Percentiles rank a stretch among this genome's conserved stretches.
Conservation (phyloP, 2,113 vertebrate genomes). For the Carollia perspicillata region DNA sequence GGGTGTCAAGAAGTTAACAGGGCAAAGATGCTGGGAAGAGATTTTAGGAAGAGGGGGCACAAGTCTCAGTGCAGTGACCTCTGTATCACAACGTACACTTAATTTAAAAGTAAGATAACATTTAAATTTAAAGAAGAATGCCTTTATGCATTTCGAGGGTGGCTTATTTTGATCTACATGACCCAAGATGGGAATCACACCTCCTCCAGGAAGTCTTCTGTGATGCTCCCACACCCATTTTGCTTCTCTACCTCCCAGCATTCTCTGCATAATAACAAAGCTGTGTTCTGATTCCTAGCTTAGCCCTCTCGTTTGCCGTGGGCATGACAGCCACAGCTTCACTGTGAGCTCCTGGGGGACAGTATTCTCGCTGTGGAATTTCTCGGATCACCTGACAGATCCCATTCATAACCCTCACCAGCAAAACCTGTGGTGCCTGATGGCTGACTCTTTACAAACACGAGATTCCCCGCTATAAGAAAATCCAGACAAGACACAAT, state of each 20-base stretch:
- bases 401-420: neutral
- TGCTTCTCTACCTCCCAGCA: neutral
- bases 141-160: neutral
- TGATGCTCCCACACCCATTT: too few relatives aligned
- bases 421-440: rapidly evolving
- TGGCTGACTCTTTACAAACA: neutral
- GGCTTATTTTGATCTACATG: rapidly evolving
- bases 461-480: too few relatives aligned
- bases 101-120: neutral
- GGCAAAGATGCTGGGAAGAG: rapidly evolving
- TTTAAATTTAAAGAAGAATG: neutral
- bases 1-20: neutral
- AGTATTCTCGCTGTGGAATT: neutral
- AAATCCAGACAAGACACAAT: neutral
- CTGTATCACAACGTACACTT: neutral
- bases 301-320: neutral
- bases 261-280: neutral
- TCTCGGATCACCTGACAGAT: neutral
- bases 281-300: neutral
- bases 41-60: neutral
- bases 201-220: neutral
- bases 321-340: neutral
- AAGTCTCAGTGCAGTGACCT: neutral
- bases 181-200: neutral
- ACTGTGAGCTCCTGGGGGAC: neutral